phyloP scores from a whole-genome alignment of 30 jellyfish, hydroid and myxozoan species.

The Aurelia sp. region DNA sequence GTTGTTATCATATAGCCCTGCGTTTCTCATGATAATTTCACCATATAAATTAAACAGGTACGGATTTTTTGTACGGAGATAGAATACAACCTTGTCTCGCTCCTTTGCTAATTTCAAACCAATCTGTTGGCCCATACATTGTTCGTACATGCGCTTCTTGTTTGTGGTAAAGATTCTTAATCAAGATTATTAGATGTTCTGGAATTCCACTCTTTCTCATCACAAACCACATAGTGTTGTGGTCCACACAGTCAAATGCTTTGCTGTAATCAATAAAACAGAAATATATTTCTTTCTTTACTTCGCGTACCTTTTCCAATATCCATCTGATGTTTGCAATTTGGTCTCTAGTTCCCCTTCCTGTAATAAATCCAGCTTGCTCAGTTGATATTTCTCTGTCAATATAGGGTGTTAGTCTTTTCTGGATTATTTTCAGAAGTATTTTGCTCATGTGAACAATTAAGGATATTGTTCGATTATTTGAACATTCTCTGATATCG shows the following conservation, averaged over 20 bases:
- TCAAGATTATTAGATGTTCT: constrained; percentile 17
- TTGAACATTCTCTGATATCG: constrained; percentile 6
- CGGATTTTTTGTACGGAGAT: constrained; percentile 59
- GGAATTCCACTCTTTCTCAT: constrained; percentile 56
- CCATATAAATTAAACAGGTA: constrained; percentile 53
- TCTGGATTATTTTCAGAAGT: constrained; percentile 21
- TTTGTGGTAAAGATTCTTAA: constrained; percentile 37
- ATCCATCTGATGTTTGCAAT: constrained; percentile 13
- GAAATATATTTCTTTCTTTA: background rate
- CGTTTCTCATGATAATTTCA: background rate
- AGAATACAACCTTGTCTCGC: constrained; percentile 65
- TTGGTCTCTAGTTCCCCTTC: constrained; percentile 5
- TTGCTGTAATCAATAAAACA: constrained; percentile 34
- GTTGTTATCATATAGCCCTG: background rate
- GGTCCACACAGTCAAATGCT: constrained; percentile 51
- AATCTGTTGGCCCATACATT: constrained; percentile 39
- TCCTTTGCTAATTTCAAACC: constrained; percentile 49
- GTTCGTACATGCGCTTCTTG: constrained; percentile 49
- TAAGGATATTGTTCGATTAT: constrained; percentile 20
- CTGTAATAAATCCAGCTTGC: constrained; percentile 43
- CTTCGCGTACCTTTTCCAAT: constrained; percentile 12
- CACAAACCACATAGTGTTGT: constrained; percentile 9
- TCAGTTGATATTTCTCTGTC: constrained; percentile 1
- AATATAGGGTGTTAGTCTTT: background rate
- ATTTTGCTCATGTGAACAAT: constrained; percentile 31